Percentiles rank a stretch among this genome's conserved stretches.
These are phyloP conservation scores for Parelbella ahira DNA, from an alignment of 2,888 invertebrate genomes.

Conservation along the genomic window DNA sequence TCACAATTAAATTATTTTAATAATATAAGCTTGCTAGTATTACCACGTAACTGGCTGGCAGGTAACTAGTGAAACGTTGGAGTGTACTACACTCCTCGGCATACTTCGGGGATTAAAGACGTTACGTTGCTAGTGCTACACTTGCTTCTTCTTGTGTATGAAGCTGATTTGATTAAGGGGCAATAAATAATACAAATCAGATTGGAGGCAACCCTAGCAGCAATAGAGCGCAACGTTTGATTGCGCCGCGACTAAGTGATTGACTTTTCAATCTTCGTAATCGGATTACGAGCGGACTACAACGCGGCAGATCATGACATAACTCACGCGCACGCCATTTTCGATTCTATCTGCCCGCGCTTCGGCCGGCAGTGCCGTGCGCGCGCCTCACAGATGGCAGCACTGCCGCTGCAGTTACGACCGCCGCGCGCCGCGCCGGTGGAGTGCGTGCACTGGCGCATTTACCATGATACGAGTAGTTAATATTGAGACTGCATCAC, in stretches of 20 bases:
- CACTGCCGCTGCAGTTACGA: slow-evolving; percentile 26
- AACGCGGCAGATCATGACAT: slow-evolving; percentile 30
- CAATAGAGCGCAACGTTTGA: slow-evolving; percentile 63
- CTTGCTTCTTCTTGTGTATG: too few species aligned
- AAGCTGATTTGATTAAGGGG: too few species aligned
- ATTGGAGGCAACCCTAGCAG: slow-evolving; percentile 31
- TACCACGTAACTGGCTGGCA: too few species aligned
- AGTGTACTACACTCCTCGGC: too few species aligned
- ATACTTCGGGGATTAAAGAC: too few species aligned
- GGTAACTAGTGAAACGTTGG: too few species aligned
- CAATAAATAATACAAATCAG: too few species aligned
- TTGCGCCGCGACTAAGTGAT: slow-evolving; percentile 69
- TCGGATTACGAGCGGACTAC: slow-evolving; percentile 56
- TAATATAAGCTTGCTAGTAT: too few species aligned
- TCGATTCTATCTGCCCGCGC: slow-evolving; percentile 21
- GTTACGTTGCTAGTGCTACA: too few species aligned
- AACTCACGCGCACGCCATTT: slow-evolving; percentile 23
- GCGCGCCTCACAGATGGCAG: slow-evolving; percentile 30
- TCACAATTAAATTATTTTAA: too few species aligned
- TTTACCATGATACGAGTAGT: slow-evolving; percentile 48
- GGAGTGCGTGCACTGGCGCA: slow-evolving; percentile 41
- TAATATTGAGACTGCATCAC: slow-evolving; percentile 8
- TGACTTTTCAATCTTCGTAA: slow-evolving; percentile 79
- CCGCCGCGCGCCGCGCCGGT: too few species aligned
- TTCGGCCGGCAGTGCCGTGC: slow-evolving; percentile 24